A percentile compares a stretch with the other conserved stretches of the same genome.
Evolutionary conservation across 2,113 vertebrate species (phyloP).

Genomic region (Microtus ochrogaster): DNA sequence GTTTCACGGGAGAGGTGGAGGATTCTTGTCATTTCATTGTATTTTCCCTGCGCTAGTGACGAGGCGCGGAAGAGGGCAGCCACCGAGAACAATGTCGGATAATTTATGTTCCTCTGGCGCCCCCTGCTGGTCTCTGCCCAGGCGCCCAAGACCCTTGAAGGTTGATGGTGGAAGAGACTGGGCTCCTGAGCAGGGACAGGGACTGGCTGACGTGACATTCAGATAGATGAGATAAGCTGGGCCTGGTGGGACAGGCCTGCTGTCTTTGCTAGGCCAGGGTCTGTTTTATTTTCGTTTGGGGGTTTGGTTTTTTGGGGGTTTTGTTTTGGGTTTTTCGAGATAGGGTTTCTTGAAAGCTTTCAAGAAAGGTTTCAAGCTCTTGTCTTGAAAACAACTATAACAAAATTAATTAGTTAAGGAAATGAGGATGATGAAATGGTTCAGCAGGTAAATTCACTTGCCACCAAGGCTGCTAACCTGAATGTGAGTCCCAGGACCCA

Average conservation of each 20-base stretch:
- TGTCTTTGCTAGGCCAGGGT: background rate
- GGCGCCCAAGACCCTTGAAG: background rate
- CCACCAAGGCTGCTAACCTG: no score
- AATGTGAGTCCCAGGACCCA: background rate
- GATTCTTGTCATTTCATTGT: no score
- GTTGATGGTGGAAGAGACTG: background rate
- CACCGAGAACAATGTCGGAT: no score
- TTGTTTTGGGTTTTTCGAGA: no score
- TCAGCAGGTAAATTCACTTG: background rate
- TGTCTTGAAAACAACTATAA: background rate
- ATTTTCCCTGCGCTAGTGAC: background rate
- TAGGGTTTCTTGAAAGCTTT: background rate
- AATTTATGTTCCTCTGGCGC: background rate
- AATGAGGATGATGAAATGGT: background rate
- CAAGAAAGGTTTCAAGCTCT: no score
- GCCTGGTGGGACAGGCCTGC: background rate
- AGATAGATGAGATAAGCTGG: background rate
- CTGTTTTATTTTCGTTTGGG: background rate
- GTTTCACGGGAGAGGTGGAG: background rate
- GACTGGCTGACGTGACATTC: background rate
- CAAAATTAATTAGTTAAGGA: background rate
- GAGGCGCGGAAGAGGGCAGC: background rate
- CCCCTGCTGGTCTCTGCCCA: background rate
- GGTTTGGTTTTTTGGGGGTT: no score
- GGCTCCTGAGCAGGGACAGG: background rate